A percentile compares a stretch with the other conserved stretches of the same genome.
These are phyloP conservation scores for Ia io DNA, from an alignment of 2,113 vertebrate genomes.

Conservation along the genomic window DNA sequence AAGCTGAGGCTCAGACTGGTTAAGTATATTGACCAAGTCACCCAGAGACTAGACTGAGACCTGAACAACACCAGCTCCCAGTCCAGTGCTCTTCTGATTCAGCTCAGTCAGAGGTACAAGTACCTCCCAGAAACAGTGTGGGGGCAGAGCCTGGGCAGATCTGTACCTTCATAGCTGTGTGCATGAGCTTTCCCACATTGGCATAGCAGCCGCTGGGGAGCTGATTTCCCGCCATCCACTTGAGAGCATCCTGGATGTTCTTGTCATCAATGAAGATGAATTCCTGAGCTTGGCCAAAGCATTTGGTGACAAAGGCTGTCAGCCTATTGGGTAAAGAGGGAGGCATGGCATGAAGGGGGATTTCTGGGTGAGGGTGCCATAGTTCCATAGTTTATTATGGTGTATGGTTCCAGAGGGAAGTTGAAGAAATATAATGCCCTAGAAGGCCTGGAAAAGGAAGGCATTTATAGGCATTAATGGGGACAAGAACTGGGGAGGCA, in stretches of 20 bases:
- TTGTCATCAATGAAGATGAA: constrained; percentile 84
- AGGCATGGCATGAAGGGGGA: background rate
- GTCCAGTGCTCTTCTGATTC: background rate
- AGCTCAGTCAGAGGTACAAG: background rate
- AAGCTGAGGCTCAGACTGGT: background rate
- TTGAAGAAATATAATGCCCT: background rate
- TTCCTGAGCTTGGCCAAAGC: constrained; percentile 83
- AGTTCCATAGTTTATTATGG: background rate
- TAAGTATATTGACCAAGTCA: background rate
- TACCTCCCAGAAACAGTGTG: background rate
- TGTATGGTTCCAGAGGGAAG: background rate
- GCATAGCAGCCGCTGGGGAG: constrained; percentile 82
- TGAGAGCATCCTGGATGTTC: constrained; percentile 80
- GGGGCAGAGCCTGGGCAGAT: background rate
- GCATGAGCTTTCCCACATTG: constrained; percentile 85
- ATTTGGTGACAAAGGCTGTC: constrained; percentile 92
- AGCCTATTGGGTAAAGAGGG: constrained; percentile 79
- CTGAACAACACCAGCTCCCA: background rate
- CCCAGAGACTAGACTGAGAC: background rate
- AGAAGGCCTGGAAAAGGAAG: background rate
- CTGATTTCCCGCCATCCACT: constrained; percentile 85
- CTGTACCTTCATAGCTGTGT: constrained; percentile 88
- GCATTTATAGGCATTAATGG: background rate
- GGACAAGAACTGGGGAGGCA: background rate
- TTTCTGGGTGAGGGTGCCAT: background rate